Evolutionary conservation across 2,797 vertebrate genomes (phyloP).

Genomic region (Decapterus maruadsi): DNA sequence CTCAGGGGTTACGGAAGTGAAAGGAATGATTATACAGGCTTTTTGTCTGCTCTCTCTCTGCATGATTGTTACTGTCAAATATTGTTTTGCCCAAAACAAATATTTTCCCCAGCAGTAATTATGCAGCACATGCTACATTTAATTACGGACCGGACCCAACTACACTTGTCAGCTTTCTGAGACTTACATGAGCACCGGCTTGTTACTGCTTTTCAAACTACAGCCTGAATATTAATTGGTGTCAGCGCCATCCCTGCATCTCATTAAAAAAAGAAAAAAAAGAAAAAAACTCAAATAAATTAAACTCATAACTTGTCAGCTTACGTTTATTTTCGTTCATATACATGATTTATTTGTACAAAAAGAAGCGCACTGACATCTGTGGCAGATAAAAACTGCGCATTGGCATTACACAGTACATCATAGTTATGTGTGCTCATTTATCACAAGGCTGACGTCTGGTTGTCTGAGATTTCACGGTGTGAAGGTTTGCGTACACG

Average conservation of each 20-base stretch:
- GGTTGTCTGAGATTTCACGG: constrained; percentile 37
- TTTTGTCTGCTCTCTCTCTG: constrained; percentile 60
- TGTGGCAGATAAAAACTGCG: constrained; percentile 4
- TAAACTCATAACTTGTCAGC: background rate
- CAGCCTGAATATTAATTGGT: constrained; percentile 40
- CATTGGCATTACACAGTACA: background rate
- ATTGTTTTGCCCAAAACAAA: constrained; percentile 71
- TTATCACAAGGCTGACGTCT: constrained; percentile 5
- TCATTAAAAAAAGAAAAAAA: constrained; percentile 12
- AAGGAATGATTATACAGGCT: constrained; percentile 62
- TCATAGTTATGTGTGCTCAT: constrained; percentile 15
- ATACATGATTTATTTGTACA: constrained; percentile 17
- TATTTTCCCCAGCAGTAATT: constrained; percentile 66
- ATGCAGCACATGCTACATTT: constrained; percentile 62
- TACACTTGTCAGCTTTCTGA: constrained; percentile 54
- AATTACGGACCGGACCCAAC: constrained; percentile 60
- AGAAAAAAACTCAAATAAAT: constrained; percentile 20
- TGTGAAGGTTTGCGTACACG: constrained; percentile 81
- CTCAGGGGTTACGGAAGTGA: constrained; percentile 62
- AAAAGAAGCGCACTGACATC: background rate
- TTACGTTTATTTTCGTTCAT: constrained; percentile 14
- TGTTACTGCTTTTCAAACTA: constrained; percentile 49
- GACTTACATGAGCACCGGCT: constrained; percentile 50
- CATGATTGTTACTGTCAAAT: constrained; percentile 59
- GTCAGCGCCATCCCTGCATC: constrained; percentile 23